Evolutionary conservation across 2,113 vertebrate species (phyloP).

Genomic region (Albula goreensis): DNA sequence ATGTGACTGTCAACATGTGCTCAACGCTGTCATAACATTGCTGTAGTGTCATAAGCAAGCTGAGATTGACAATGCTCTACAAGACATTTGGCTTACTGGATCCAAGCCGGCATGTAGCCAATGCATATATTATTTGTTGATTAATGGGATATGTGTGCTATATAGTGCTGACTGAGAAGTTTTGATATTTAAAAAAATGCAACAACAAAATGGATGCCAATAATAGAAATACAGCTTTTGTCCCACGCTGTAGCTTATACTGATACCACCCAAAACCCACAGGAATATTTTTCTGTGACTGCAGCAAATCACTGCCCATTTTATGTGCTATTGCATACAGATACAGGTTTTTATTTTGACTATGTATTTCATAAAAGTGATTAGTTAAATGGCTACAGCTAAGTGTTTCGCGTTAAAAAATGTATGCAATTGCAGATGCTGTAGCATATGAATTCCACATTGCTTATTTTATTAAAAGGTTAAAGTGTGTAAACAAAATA

Average conservation of each 20-base stretch:
- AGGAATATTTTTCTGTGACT: no score
- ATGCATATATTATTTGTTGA: not conserved
- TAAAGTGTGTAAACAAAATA: no score
- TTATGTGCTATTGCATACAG: not conserved
- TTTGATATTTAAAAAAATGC: no score
- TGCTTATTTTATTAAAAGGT: no score
- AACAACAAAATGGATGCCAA: no score
- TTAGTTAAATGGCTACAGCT: not conserved
- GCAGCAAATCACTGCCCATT: no score
- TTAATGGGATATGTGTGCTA: no score
- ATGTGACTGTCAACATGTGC: not conserved
- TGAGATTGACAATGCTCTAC: not conserved
- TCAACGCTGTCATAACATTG: not conserved
- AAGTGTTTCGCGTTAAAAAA: no score
- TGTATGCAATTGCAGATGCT: no score
- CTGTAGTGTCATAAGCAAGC: not conserved
- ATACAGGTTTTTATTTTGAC: not conserved
- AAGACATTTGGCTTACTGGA: not conserved
- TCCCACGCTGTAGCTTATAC: not conserved
- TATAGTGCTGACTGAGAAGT: no score
- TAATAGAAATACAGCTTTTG: no score
- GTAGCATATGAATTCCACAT: no score
- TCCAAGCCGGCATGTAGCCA: not conserved
- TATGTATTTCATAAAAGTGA: not conserved
- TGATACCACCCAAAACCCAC: not conserved